These are phyloP conservation scores for Drosophila kanekoi DNA, from an alignment of 2,888 invertebrate genomes.

Conservation along the genomic window DNA sequence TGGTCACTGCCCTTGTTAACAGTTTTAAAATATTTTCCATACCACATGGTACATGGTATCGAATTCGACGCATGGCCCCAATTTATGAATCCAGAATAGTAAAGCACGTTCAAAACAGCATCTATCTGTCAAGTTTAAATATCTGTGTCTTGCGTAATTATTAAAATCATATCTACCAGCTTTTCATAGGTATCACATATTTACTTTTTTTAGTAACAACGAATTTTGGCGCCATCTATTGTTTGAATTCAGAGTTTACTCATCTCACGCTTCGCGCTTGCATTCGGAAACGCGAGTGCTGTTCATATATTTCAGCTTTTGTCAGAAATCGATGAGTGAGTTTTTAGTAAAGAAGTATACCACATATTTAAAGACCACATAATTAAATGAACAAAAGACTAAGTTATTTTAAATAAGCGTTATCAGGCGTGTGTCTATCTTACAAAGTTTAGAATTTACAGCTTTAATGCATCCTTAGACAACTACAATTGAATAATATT, in stretches of 20 bases:
- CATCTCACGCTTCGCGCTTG: neutral
- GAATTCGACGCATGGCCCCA: too few species aligned
- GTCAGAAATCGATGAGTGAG: neutral
- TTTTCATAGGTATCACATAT: neutral
- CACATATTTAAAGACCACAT: neutral
- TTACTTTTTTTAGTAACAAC: neutral
- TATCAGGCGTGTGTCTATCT: too few species aligned
- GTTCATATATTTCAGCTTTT: neutral
- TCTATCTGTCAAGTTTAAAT: neutral
- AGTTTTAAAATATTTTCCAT: too few species aligned
- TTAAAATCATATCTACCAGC: neutral
- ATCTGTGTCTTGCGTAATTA: neutral
- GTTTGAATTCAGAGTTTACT: neutral
- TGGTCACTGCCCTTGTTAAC: too few species aligned
- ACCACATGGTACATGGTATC: too few species aligned
- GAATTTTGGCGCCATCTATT: constrained; percentile 4
- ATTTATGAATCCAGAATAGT: too few species aligned
- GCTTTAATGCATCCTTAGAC: too few species aligned
- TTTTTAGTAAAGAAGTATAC: neutral
- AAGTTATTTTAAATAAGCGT: too few species aligned
- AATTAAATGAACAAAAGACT: too few species aligned
- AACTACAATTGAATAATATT: neutral
- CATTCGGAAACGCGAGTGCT: accelerated
- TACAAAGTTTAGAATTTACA: too few species aligned
- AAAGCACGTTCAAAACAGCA: neutral